Evolutionary conservation across 2,888 invertebrate species (phyloP), one percentile per base, ranked within the genome.

Genomic region (Phorcus lineatus): DNA sequence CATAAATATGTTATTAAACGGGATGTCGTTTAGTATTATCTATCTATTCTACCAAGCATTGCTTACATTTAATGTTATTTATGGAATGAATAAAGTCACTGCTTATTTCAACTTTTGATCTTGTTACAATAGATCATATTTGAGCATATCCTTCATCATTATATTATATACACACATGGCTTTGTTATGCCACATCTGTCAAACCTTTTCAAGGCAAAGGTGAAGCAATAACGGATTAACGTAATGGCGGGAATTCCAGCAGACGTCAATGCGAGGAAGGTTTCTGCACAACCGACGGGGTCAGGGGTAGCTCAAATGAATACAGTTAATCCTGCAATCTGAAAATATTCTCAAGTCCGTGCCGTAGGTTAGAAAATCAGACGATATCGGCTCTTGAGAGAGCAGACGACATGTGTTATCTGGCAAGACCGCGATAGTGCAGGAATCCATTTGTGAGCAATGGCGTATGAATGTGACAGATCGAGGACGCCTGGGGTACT

Each of bases 321-420:
- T 62, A 28, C 24, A 62, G 62, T 28, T 62, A 62, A 62, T 62
- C 62, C 62, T 17, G 24, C 62, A 28, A 62, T 28, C 24, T 62
- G 62, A 62, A 57, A 62, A 62, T 62, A 62, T 24, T 62, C 24
- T 17, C 62, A 0, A 11, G 62, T 13, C 16, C 62, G 62, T 62
- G 62, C 62, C 62, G 62, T 62, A 62, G 62, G 62, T 62, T 28
- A 62, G 62, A 62, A 28, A 62, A 28, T 6, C 62, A 24, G 62
- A 28, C 28, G 62, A 28, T 62, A 62, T 62, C 62, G 28, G 28
- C 62, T 13, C 28, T 24, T 28, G 62, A 28, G 62, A 16, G 24
- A 62, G 62, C 62, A 62, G 62, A 62, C 62, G 62, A 62, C 62
- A 62, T 28, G 62, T 16, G 24, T 62, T 62, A 62, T 62, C 62